phyloP scores from a whole-genome alignment of 2,888 invertebrate species.

The Lasioglossum malachurum region DNA sequence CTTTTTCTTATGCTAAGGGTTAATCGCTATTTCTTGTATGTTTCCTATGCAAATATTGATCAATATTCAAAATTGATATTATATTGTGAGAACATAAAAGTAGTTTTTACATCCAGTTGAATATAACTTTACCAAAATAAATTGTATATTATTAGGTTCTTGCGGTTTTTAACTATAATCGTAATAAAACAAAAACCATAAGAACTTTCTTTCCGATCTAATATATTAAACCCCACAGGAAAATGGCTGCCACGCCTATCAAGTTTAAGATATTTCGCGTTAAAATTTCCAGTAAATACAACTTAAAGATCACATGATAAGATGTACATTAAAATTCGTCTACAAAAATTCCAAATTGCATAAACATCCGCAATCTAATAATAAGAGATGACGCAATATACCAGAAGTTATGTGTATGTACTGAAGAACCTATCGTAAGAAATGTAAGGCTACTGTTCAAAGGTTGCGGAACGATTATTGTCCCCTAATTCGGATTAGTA shows the following conservation, averaged over 20 bases:
- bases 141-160: too few species aligned
- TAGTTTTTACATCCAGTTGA: background rate
- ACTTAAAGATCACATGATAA: background rate
- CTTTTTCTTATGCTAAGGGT: background rate
- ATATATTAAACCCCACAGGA: background rate
- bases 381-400: background rate
- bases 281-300: background rate
- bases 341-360: too few species aligned
- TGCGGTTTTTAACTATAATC: too few species aligned
- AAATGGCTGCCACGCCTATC: background rate
- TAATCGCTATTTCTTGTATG: background rate
- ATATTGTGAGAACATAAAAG: background rate
- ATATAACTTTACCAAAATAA: background rate
- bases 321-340: background rate
- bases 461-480: background rate
- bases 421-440: background rate
- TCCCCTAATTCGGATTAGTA: background rate
- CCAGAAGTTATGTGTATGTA: background rate
- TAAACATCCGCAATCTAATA: too few species aligned
- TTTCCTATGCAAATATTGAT: too few species aligned
- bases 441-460: background rate
- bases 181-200: too few species aligned
- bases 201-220: too few species aligned
- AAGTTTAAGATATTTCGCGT: background rate
- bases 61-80: background rate